Conservation (phyloP, 1,140 invertebrate genomes). For the Trinorchestia longiramus region DNA sequence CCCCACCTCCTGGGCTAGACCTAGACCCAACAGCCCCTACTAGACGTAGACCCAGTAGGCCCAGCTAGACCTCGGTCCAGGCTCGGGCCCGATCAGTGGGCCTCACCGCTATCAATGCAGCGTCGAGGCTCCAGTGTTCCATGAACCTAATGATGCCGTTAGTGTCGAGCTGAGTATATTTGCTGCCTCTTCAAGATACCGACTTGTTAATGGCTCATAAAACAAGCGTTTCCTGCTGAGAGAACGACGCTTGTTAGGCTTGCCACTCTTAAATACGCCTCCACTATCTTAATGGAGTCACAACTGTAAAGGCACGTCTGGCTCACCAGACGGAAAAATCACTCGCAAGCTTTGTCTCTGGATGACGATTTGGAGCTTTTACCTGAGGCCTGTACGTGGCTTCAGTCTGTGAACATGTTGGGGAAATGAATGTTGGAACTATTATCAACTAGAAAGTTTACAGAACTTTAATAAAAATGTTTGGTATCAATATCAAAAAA, state of each 20-base stretch:
- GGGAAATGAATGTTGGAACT: too few relatives aligned
- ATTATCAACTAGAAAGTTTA: too few relatives aligned
- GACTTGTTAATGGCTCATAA: slow-evolving; percentile 44
- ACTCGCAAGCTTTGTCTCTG: background rate
- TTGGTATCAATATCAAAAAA: too few relatives aligned
- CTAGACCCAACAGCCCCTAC: too few relatives aligned
- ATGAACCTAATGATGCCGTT: slow-evolving; percentile 40
- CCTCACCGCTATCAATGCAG: background rate
- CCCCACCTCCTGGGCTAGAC: too few relatives aligned
- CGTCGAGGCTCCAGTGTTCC: background rate
- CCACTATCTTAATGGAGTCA: slow-evolving; percentile 12
- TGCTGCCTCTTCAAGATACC: slow-evolving; percentile 50
- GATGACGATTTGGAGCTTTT: background rate
- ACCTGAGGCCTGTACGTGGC: background rate
- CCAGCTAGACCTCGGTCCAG: background rate
- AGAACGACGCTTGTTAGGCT: background rate
- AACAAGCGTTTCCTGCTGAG: slow-evolving; percentile 28
- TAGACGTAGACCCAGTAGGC: background rate
- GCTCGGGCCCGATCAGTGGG: background rate
- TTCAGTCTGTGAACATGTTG: background rate
- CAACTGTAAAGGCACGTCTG: background rate
- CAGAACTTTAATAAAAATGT: too few relatives aligned
- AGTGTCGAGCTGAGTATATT: background rate
- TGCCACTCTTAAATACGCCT: background rate
- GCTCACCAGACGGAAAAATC: background rate